phyloP scores from a whole-genome alignment of 2,113 vertebrate genomes.

The Pyrgilauda ruficollis region DNA sequence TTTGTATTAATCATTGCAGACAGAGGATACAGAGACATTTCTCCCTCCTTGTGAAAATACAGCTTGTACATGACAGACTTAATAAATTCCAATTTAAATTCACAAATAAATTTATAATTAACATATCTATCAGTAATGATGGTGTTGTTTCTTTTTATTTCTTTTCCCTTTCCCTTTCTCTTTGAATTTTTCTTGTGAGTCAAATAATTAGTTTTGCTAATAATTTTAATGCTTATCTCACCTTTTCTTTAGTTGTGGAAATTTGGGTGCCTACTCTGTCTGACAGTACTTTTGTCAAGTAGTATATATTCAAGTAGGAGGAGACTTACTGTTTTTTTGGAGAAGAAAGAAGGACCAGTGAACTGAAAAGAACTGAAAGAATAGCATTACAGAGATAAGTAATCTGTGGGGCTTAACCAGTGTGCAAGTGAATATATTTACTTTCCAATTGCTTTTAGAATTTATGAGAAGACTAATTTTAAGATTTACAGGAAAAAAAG shows the following conservation, averaged over 20 bases:
- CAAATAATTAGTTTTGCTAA: background rate
- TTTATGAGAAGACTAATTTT: background rate
- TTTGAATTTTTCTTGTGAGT: background rate
- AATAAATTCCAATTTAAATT: background rate
- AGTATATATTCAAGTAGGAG: background rate
- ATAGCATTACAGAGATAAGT: background rate
- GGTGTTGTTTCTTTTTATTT: background rate
- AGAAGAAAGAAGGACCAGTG: background rate
- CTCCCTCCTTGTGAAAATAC: background rate
- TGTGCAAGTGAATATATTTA: background rate
- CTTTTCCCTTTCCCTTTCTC: background rate
- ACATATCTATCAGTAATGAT: background rate
- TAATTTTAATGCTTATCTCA: background rate
- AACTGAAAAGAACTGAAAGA: background rate
- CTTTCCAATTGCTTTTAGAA: background rate
- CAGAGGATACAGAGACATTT: background rate
- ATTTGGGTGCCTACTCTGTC: background rate
- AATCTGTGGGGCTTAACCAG: background rate
- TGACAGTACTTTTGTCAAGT: background rate
- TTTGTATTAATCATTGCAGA: background rate
- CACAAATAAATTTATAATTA: background rate
- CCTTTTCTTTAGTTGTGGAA: background rate
- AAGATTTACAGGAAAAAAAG: background rate
- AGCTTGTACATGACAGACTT: background rate
- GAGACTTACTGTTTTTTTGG: background rate